phyloP scores from a whole-genome alignment of 2,888 invertebrate genomes.

The Andrena flavipes region DNA sequence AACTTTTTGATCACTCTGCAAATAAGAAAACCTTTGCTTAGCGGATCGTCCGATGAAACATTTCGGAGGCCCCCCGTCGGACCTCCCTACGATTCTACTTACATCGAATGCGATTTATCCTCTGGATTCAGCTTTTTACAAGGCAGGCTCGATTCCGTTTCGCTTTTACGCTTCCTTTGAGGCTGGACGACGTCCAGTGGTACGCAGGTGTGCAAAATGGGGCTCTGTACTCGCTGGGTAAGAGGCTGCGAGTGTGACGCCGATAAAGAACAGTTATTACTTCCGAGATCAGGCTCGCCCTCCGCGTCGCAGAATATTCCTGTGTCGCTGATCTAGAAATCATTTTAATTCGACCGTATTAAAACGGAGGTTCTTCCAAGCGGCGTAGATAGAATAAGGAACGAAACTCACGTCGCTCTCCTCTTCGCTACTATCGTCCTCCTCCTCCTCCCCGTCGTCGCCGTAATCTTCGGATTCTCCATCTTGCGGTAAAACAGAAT shows the following conservation, averaged over 20 bases:
- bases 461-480: slow-evolving; percentile 80
- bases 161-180: slow-evolving; percentile 82
- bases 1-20: slow-evolving; percentile 77
- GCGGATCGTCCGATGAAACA: background rate
- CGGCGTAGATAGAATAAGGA: background rate
- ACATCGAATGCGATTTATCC: slow-evolving; percentile 81
- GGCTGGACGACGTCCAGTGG: slow-evolving; percentile 80
- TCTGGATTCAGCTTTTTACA: slow-evolving; percentile 86
- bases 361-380: background rate
- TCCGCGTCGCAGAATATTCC: slow-evolving; percentile 79
- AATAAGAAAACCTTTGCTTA: background rate
- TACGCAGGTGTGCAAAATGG: slow-evolving; percentile 79
- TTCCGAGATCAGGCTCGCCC: slow-evolving; percentile 76
- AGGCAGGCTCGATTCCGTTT: slow-evolving; percentile 83
- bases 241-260: slow-evolving; percentile 70
- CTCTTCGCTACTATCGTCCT: slow-evolving; percentile 80
- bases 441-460: slow-evolving; percentile 82
- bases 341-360: background rate
- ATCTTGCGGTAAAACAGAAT: slow-evolving; percentile 72
- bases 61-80: background rate
- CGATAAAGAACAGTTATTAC: slow-evolving; percentile 72
- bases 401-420: slow-evolving; percentile 77
- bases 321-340: slow-evolving; percentile 79
- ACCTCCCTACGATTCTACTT: slow-evolving; percentile 41
- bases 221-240: slow-evolving; percentile 77